A percentile compares a stretch with the other conserved stretches of the same genome.
Conservation (phyloP, 2,797 vertebrate genomes). For the Argentina silus region DNA sequence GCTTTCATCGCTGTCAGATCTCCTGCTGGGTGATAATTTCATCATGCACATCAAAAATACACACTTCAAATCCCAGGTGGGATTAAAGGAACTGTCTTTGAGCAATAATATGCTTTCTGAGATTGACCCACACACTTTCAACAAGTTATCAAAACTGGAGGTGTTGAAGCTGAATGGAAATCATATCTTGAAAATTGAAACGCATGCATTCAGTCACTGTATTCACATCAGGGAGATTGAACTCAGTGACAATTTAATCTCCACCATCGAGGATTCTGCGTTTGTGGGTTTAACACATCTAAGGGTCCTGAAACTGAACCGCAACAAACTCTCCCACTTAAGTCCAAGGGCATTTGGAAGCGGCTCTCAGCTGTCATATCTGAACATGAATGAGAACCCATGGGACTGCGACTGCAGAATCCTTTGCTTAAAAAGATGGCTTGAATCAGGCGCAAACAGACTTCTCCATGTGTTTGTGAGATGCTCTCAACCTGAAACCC, state of each 20-base stretch:
- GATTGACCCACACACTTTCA: conserved; percentile 13
- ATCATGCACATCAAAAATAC: conserved; percentile 7
- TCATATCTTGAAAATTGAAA: conserved; percentile 9
- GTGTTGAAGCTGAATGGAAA: conserved; percentile 19
- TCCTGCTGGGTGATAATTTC: not conserved
- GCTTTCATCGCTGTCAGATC: not conserved
- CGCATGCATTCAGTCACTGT: conserved; percentile 7
- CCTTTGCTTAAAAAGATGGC: conserved; percentile 32
- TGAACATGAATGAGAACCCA: conserved; percentile 35
- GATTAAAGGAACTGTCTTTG: conserved; percentile 8
- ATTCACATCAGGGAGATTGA: conserved; percentile 19
- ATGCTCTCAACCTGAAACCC: conserved; percentile 47
- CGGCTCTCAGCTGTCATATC: conserved; percentile 17
- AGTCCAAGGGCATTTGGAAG: conserved; percentile 25
- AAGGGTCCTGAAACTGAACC: conserved; percentile 25
- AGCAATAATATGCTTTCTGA: conserved; percentile 22
- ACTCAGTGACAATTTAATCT: conserved; percentile 24
- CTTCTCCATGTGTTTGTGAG: conserved; percentile 21
- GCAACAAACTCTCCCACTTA: conserved; percentile 24
- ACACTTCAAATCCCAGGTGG: conserved; percentile 7
- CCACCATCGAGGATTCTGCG: conserved; percentile 10
- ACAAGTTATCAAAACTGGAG: conserved; percentile 4
- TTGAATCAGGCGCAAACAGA: conserved; percentile 26
- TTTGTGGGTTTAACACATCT: conserved; percentile 20
- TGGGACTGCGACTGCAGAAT: conserved; percentile 41